Percentiles rank a stretch among this genome's conserved stretches.
Evolutionary conservation across 2,113 vertebrate species (phyloP).

Genomic region (Donacobius atricapilla): DNA sequence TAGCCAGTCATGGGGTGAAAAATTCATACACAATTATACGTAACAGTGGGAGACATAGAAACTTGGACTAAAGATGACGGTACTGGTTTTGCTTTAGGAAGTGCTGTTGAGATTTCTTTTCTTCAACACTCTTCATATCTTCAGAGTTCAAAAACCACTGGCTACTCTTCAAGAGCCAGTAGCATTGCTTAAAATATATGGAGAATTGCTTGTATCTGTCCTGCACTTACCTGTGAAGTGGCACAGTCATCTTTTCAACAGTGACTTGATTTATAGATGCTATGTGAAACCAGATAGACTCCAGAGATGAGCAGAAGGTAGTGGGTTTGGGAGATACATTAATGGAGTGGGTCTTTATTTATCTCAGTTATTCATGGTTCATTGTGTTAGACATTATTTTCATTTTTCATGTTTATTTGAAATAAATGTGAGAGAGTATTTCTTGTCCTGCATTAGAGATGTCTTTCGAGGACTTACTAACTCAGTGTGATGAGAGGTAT

Average conservation of each 20-base stretch:
- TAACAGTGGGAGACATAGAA: neutral
- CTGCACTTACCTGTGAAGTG: neutral
- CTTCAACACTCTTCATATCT: neutral
- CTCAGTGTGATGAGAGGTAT: neutral
- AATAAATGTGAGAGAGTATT: neutral
- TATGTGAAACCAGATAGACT: neutral
- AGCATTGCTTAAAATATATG: neutral
- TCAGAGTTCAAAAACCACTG: neutral
- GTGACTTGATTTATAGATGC: neutral
- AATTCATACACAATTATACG: neutral
- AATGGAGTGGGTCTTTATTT: neutral
- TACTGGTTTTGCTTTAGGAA: neutral
- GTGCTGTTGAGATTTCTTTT: neutral
- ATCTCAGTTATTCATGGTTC: neutral
- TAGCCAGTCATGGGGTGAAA: neutral
- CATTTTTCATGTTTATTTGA: neutral
- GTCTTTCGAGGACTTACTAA: neutral
- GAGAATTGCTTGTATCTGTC: neutral
- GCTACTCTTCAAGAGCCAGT: neutral
- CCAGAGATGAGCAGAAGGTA: neutral
- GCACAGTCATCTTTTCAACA: neutral
- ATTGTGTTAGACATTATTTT: neutral
- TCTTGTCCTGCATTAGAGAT: neutral
- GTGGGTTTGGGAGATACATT: neutral
- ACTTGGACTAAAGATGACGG: neutral